Conservation (phyloP, 2,113 vertebrate species). For the Theropithecus gelada region DNA sequence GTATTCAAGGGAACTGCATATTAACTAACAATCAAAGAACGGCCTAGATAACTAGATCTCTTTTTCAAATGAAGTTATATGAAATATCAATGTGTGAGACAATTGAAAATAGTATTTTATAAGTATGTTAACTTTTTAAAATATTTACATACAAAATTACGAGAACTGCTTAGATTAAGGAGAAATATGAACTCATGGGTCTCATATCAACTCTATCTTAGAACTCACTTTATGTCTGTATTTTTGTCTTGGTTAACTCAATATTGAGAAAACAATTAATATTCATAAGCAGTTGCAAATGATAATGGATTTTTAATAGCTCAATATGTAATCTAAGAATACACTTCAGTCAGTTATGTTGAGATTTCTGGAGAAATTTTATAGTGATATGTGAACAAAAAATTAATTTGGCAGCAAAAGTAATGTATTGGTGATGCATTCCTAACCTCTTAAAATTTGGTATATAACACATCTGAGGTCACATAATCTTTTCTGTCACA, state of each 20-base stretch:
- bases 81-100: background rate
- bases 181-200: constrained; percentile 17
- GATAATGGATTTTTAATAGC: constrained; percentile 4
- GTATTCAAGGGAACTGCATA: background rate
- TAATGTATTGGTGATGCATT: background rate
- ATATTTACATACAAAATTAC: constrained; percentile 6
- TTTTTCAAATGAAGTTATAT: constrained; percentile 34
- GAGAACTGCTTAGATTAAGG: background rate
- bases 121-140: background rate
- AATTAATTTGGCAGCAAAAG: background rate
- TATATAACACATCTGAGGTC: background rate
- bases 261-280: background rate
- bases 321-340: background rate
- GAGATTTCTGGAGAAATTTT: constrained; percentile 43
- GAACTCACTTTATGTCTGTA: background rate
- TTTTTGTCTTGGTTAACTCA: constrained; percentile 35
- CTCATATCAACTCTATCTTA: constrained; percentile 1
- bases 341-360: background rate
- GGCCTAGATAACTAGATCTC: background rate
- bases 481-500: background rate
- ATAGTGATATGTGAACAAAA: background rate
- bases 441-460: constrained; percentile 4
- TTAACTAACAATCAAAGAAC: constrained; percentile 21
- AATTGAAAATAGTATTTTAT: background rate
- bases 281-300: constrained; percentile 12